These are phyloP conservation scores for Campoletis sonorensis DNA, from an alignment of 1,140 invertebrate genomes.

Conservation along the genomic window DNA sequence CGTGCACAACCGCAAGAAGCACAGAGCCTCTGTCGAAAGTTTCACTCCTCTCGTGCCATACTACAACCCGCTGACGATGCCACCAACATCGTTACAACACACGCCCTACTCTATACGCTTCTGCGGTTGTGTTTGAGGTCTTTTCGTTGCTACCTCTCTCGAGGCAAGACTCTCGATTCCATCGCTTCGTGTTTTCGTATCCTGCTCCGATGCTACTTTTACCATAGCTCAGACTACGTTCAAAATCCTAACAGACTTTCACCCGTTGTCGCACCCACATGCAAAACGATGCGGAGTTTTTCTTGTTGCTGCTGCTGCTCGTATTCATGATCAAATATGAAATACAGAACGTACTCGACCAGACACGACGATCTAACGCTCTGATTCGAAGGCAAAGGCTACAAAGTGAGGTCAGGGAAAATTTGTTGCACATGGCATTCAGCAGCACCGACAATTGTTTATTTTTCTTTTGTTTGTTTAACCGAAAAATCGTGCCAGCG, in stretches of 20 bases:
- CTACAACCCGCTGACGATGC: constrained; percentile 29
- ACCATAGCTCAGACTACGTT: not conserved
- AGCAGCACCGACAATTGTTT: not conserved
- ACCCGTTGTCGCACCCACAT: constrained; percentile 27
- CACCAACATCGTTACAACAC: constrained; percentile 37
- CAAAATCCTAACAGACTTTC: constrained; percentile 25
- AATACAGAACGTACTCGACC: not conserved
- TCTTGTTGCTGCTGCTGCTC: constrained; percentile 1
- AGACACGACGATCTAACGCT: not conserved
- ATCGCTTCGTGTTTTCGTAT: constrained; percentile 30
- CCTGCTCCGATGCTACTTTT: not conserved
- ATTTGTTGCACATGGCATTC: not conserved
- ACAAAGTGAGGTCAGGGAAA: not conserved
- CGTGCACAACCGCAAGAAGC: not conserved
- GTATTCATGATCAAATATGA: not conserved
- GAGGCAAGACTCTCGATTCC: constrained; percentile 25
- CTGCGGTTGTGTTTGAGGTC: constrained; percentile 7
- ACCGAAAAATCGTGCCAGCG: not conserved
- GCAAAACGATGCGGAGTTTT: constrained; percentile 1
- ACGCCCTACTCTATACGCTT: constrained; percentile 21
- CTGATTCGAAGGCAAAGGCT: too few species aligned
- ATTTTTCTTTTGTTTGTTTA: not conserved
- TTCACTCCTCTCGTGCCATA: constrained; percentile 34
- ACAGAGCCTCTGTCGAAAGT: constrained; percentile 43
- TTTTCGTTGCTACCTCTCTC: not conserved